phyloP scores from a whole-genome alignment of 2,888 invertebrate species.

The Diarsia mendica region DNA sequence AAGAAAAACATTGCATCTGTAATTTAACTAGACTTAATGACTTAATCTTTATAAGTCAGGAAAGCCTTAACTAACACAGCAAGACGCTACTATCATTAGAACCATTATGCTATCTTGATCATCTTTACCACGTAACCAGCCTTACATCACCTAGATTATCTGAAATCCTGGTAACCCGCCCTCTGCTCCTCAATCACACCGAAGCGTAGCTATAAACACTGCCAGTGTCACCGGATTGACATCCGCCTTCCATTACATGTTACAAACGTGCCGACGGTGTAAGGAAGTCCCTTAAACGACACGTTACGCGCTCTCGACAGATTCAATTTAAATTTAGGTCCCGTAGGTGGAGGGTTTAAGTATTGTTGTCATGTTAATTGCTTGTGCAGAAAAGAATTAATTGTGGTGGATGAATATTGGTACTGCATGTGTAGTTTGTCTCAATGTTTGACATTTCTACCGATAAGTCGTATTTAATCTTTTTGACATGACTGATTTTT shows the following conservation, averaged over 20 bases:
- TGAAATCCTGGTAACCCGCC: constrained; percentile 32
- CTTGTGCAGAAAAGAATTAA: constrained; percentile 13
- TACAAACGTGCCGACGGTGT: constrained; percentile 71
- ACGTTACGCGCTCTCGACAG: constrained; percentile 57
- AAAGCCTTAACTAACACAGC: not conserved
- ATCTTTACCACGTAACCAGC: constrained; percentile 34
- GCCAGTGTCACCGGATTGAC: constrained; percentile 72
- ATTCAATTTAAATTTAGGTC: constrained; percentile 64
- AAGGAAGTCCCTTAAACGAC: constrained; percentile 64
- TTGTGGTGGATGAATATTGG: constrained; percentile 6
- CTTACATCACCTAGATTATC: constrained; percentile 38
- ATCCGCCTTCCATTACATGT: constrained; percentile 72
- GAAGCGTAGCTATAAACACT: constrained; percentile 70
- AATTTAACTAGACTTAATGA: not conserved
- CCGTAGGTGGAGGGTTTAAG: constrained; percentile 19
- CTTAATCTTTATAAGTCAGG: not conserved
- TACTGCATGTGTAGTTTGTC: not conserved
- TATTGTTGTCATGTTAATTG: constrained; percentile 44
- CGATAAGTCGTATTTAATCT: no score
- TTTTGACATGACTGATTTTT: no score
- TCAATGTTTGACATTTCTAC: no score
- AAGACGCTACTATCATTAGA: constrained; percentile 23
- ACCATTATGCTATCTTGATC: constrained; percentile 23
- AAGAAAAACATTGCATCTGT: not conserved
- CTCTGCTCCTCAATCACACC: constrained; percentile 53